Conservation (phyloP, 2,888 invertebrate species). For the Zeuzera pyrina region DNA sequence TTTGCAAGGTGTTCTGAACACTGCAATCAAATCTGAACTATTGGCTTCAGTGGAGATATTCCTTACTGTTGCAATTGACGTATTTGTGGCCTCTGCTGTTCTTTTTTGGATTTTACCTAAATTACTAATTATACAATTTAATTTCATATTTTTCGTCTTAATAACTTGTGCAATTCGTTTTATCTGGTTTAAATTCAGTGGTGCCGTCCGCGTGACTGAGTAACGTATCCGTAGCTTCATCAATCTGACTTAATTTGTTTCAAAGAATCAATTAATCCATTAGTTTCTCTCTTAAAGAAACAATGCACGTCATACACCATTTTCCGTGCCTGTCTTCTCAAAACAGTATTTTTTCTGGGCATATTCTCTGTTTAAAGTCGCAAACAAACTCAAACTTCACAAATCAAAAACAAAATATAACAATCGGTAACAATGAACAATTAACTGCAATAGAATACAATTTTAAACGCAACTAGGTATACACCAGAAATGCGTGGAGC, state of each 20-base stretch:
- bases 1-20: constrained; percentile 22
- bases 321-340: constrained; percentile 4
- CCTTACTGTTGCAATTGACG: constrained; percentile 10
- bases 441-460: no score
- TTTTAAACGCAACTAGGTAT: no score
- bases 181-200: constrained; percentile 2
- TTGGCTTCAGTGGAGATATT: constrained; percentile 9
- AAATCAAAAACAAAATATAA: constrained; percentile 7
- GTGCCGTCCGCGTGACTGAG: constrained; percentile 3
- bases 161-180: constrained; percentile 3
- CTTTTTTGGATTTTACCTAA: constrained; percentile 3
- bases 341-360: constrained; percentile 3
- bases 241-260: constrained; percentile 4
- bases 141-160: constrained; percentile 3
- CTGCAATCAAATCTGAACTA: constrained; percentile 11
- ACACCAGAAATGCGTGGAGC: no score
- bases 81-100: constrained; percentile 8
- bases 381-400: no score
- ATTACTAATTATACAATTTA: background rate
- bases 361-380: background rate
- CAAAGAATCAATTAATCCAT: constrained; percentile 3
- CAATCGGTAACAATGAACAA: constrained; percentile 3
- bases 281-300: constrained; percentile 1
- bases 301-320: constrained; percentile 5
- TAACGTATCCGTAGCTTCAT: constrained; percentile 3